Percentiles rank a stretch among this genome's conserved stretches.
Conservation (phyloP, 2,797 vertebrate species). For the Sus cebifrons region DNA sequence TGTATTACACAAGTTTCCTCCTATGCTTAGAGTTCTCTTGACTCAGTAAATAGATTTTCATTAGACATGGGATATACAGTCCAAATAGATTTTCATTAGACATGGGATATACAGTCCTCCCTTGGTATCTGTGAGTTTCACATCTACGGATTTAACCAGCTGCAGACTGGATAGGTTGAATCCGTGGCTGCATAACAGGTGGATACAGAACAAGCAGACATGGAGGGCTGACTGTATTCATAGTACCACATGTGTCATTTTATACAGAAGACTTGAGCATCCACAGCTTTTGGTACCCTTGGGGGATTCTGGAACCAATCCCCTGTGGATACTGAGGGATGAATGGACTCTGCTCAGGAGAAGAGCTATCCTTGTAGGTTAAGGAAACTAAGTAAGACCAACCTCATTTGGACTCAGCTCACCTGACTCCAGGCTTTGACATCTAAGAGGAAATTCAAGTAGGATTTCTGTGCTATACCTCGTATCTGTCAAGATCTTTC, state of each 20-base stretch:
- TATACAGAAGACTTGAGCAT: background rate
- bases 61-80: background rate
- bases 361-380: background rate
- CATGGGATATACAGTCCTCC: background rate
- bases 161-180: background rate
- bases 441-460: slow-evolving; percentile 49
- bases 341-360: background rate
- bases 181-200: background rate
- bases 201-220: background rate
- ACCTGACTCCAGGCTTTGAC: slow-evolving; percentile 18
- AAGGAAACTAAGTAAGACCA: slow-evolving; percentile 6
- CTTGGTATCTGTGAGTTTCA: background rate
- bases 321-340: background rate
- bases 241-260: background rate
- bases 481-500: slow-evolving; percentile 6
- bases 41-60: slow-evolving; percentile 38
- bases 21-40: background rate
- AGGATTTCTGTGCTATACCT: slow-evolving; percentile 48
- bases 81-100: slow-evolving; percentile 49
- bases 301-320: background rate
- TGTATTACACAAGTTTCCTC: background rate
- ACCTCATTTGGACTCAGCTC: background rate
- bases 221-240: background rate
- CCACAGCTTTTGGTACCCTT: background rate
- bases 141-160: background rate